Base-by-base conservation (phyloP, 2,888 invertebrate genomes). In the Sceliomorpha sp. region DNA sequence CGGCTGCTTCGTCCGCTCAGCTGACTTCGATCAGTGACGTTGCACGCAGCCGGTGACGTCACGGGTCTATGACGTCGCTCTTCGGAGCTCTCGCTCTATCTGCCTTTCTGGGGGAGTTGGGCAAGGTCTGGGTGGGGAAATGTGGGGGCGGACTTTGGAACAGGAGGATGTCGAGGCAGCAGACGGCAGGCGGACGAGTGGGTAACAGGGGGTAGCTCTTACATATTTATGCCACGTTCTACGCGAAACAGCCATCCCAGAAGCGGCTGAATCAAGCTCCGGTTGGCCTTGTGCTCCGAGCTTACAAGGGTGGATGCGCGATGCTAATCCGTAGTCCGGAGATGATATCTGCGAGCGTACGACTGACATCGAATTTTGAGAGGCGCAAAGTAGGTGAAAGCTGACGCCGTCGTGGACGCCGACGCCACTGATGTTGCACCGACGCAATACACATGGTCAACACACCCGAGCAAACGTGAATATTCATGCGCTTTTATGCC, bases 151-250 rank as follows among this genome's bases (percentile, higher is more conserved):
- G 53, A 44, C 56, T 44, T 47, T 34, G 55, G 59, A 71, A 62
- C 20, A 56, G 50, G 63, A 70, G 56, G 55, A 17, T 59, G 51
- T 48, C 37, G 58, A 42, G 26, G 60, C 31, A 60, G 37, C 39
- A 62, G 67, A 42, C 39, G 40, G 36, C 68, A 73, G 60, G 40
- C 72, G 73, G 75, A 78, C n/a, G 77, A 77, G 79, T 73, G 72
- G 78, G 80, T 81, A 53, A 36, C 67, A 60, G 73, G 81, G 82
- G 81, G 81, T 83, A 78, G 83, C 85, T 85, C 86, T 86, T 87
- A 87, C 86, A 87, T 86, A 87, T 87, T 87, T 87, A 87, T 87
- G 84, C 81, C 87, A 81, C 85, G 87, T 86, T 80, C 81, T 77
- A 72, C 82, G 80, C 80, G 83, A 83, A 81, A 81, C 83, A 81